Conservation (phyloP, 2,888 invertebrate genomes). For the Eilema caniola region DNA sequence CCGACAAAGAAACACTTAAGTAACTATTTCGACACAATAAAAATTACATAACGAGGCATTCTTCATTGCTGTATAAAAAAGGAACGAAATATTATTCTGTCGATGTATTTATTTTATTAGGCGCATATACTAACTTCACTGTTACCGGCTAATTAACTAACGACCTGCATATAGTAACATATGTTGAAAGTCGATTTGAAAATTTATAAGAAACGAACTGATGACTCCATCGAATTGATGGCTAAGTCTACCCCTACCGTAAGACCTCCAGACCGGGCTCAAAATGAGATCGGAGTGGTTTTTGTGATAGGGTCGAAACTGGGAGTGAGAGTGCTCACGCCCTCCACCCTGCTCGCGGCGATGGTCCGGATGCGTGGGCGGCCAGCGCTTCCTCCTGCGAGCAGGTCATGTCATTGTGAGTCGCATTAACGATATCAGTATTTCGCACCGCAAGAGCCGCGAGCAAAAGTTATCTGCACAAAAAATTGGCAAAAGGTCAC, state of each 20-base stretch:
- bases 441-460: background rate
- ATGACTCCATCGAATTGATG: background rate
- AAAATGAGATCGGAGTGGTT: too few species aligned
- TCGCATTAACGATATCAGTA: background rate
- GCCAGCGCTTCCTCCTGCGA: too few species aligned
- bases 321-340: too few species aligned
- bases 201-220: background rate
- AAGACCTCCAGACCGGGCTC: too few species aligned
- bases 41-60: slow-evolving; percentile 19
- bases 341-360: too few species aligned
- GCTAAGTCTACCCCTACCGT: too few species aligned
- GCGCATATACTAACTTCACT: background rate
- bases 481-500: slow-evolving; percentile 4
- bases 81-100: background rate
- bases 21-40: slow-evolving; percentile 24
- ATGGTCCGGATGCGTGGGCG: too few species aligned
- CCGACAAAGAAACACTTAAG: slow-evolving; percentile 15
- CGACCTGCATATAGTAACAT: too few species aligned
- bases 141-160: background rate
- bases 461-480: background rate
- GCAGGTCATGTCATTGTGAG: background rate
- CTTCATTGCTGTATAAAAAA: background rate
- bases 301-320: too few species aligned
- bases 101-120: background rate
- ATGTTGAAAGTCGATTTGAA: background rate